Base-by-base conservation (phyloP, 2,888 invertebrate genomes). In the Phania funesta region DNA sequence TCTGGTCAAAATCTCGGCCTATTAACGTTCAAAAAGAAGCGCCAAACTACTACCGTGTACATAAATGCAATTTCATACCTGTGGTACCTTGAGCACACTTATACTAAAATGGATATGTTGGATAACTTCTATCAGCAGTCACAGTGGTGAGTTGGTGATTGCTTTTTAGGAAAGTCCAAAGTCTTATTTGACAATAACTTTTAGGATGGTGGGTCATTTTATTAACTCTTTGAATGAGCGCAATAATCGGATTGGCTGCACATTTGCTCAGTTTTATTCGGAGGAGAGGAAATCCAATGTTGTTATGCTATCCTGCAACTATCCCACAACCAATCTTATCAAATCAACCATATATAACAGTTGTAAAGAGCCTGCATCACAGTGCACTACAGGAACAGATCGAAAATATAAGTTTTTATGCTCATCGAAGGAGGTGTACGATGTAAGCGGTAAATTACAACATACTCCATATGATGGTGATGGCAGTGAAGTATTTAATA, bases 1-100 rank as follows among this genome's bases (percentile, higher is more conserved):
- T 56, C 88, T 1, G 87, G 87, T 2, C 87, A 87, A 56, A 87
- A 87, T 18, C 83, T 88, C n/a, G 86, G 86, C 64, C 64, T 87
- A 0, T 77, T 86, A 22, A 85, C 35, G 7, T 84, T 9, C 16
- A 9, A 13, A 1, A 20, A 6, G 4, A 20, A 32, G 20, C 13
- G 4, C 22, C 3, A 20, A 1, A 62, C 7, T 32, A 18, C 46
- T 8, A 20, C 20, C 7, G 18, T 13, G 0, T 67, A 50, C 86
- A 0, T 76, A 5, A 48, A 35, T 35, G 6, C 7, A 0, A 7
- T 50, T 16, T 11, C 35, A 16, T 50, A 38, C 16, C 6, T 26
- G 16, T 71, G 71, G 71, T 71, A 38, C 20, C 0, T 32, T 3
- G 71, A 71, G 9, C 32, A 71, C 60, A 13, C 6, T 3, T 0